Conservation (phyloP, 1,140 invertebrate species). For the Zophobas atratus region DNA sequence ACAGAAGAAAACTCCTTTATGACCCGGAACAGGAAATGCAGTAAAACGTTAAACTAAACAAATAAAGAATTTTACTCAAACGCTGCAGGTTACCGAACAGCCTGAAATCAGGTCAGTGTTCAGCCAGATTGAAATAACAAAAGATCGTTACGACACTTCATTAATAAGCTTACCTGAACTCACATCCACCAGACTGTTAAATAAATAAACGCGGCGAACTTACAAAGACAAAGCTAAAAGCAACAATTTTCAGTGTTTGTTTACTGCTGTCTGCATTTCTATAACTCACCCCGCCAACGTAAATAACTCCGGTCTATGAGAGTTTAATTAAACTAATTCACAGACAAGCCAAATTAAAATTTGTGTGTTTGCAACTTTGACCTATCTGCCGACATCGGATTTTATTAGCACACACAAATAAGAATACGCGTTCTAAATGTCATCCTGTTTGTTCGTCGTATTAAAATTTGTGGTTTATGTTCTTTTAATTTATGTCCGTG, state of each 20-base stretch:
- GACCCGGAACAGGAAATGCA: slow-evolving; percentile 9
- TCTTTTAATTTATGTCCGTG: no score
- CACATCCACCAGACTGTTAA: neutral
- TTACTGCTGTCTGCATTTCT: no score
- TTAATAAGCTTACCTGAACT: slow-evolving; percentile 1
- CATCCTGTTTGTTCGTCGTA: slow-evolving; percentile 15
- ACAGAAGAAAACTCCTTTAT: slow-evolving; percentile 19
- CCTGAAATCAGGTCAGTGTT: neutral
- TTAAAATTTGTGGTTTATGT: slow-evolving; percentile 12
- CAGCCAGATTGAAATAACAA: slow-evolving; percentile 17
- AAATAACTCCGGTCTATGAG: no score
- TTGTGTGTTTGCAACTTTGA: neutral
- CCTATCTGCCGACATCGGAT: slow-evolving; percentile 4
- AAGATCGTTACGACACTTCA: slow-evolving; percentile 11
- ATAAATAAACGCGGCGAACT: neutral
- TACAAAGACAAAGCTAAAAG: neutral
- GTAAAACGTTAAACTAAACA: slow-evolving; percentile 17
- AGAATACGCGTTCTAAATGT: slow-evolving; percentile 15
- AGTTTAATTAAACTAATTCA: no score
- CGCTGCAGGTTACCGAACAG: neutral
- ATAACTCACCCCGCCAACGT: no score
- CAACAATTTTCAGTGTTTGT: no score
- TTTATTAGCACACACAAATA: slow-evolving; percentile 5
- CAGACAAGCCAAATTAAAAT: no score
- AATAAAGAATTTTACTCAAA: slow-evolving; percentile 27